phyloP scores from a whole-genome alignment of 2,113 vertebrate genomes.

The Zosterops japonicus region DNA sequence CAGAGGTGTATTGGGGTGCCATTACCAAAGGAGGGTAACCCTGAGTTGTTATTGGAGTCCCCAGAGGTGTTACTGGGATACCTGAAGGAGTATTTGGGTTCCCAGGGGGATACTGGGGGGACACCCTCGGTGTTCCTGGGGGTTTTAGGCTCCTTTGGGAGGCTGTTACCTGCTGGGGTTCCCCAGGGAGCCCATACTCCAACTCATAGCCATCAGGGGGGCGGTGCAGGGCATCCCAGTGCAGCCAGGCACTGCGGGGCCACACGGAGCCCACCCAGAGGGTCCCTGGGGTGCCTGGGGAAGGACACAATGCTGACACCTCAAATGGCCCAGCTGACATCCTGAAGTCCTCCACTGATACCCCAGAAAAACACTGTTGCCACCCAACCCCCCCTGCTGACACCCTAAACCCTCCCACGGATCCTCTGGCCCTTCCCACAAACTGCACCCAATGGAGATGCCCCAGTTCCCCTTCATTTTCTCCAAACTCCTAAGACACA shows the following conservation, averaged over 20 bases:
- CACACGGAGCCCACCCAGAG: background rate
- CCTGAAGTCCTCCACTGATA: background rate
- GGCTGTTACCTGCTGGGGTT: background rate
- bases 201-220: background rate
- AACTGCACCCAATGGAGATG: background rate
- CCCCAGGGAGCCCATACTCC: background rate
- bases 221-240: fast-evolving
- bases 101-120: background rate
- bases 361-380: background rate
- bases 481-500: background rate
- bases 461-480: too few relatives aligned
- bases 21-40: too few relatives aligned
- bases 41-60: background rate
- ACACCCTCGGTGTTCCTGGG: background rate
- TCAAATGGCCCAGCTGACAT: background rate
- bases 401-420: background rate
- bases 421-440: background rate
- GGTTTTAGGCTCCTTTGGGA: background rate
- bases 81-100: background rate
- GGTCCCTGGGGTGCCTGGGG: background rate
- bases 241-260: background rate
- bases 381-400: background rate
- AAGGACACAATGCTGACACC: background rate
- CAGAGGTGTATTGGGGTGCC: background rate
- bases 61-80: background rate